Evolutionary conservation across 1,140 invertebrate genomes (phyloP).

Genomic region (Antheraea pernyi): DNA sequence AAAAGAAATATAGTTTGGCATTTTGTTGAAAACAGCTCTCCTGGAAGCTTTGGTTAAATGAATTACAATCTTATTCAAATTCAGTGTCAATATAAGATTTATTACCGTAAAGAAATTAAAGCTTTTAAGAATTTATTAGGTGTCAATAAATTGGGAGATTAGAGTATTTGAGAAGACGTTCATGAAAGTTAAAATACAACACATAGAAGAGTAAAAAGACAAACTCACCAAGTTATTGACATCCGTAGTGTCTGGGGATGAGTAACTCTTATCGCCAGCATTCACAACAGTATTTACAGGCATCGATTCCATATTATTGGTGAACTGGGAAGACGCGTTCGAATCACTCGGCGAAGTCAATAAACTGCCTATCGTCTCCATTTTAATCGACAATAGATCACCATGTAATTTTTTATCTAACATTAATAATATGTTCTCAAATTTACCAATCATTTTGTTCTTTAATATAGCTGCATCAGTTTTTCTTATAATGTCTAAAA

Average conservation of each 20-base stretch:
- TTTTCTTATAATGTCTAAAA: conserved; percentile 48
- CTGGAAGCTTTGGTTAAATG: too few relatives aligned
- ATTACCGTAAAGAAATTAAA: too few relatives aligned
- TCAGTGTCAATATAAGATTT: too few relatives aligned
- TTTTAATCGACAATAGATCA: conserved; percentile 33
- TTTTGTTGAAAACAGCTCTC: too few relatives aligned
- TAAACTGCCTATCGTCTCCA: background rate
- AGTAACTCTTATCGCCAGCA: conserved; percentile 32
- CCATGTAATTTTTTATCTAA: conserved; percentile 32
- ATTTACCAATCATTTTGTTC: conserved; percentile 40
- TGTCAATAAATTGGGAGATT: too few relatives aligned
- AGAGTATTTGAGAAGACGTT: too few relatives aligned
- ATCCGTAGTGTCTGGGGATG: conserved; percentile 57
- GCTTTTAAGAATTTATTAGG: too few relatives aligned
- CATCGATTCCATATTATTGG: background rate
- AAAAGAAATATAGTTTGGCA: too few relatives aligned
- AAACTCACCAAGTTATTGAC: conserved; percentile 49
- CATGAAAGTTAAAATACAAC: too few relatives aligned
- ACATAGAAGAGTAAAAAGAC: too few relatives aligned
- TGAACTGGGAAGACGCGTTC: background rate
- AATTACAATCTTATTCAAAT: too few relatives aligned
- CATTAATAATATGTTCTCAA: conserved; percentile 38
- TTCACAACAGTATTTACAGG: background rate
- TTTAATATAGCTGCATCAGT: conserved; percentile 45
- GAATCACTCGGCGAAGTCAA: background rate